Base-by-base conservation (phyloP, 2,113 vertebrate species). In the Prunella fulvescens region DNA sequence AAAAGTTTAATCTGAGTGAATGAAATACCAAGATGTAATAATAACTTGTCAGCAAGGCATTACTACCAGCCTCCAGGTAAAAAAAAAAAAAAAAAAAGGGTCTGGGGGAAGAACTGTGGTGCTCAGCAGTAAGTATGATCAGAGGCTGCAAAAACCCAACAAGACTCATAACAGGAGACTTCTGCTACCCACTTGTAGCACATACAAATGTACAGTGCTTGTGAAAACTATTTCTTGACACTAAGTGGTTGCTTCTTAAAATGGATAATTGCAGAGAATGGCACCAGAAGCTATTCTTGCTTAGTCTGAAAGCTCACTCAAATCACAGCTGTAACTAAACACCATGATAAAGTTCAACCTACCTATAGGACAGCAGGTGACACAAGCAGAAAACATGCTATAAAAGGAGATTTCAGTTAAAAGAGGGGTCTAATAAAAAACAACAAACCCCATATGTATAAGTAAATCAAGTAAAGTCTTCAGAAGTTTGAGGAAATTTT, bases 81-180 rank as follows among this genome's bases (percentile, higher is more conserved):
- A 33, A 44, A 26, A 20, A 12, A 4, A 4, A 2, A 4, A n/a
- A n/a, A n/a, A n/a, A n/a, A n/a, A n/a, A n/a, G 11, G 17, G 4
- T 7, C 7, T 14, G 9, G 5, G 14, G 20, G 2, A 54, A 42
- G 29, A 70, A 45, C 48, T 61, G 35, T 47, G 20, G 7, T 29
- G 16, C 25, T 70, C 20, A 29, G 10, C 4, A 3, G 17, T 42
- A 72, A 73, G 24, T 18, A 18, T 50, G 37, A 54, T 80, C 18
- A 90, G 35, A 91, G 20, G 9, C n/a, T 24, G 39, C 40, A 67
- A 65, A 60, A 86, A 37, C 39, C 47, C 66, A 28, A 48, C 3
- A 47, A 39, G 12, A 40, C 7, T 56, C n/a, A 4, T 29, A 70
- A 35, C 6, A 62, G 33, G 19, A 9, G 62, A 50, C 10, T 85